These are phyloP conservation scores for Potorous gilbertii DNA, from an alignment of 2,797 vertebrate species.

Conservation along the genomic window DNA sequence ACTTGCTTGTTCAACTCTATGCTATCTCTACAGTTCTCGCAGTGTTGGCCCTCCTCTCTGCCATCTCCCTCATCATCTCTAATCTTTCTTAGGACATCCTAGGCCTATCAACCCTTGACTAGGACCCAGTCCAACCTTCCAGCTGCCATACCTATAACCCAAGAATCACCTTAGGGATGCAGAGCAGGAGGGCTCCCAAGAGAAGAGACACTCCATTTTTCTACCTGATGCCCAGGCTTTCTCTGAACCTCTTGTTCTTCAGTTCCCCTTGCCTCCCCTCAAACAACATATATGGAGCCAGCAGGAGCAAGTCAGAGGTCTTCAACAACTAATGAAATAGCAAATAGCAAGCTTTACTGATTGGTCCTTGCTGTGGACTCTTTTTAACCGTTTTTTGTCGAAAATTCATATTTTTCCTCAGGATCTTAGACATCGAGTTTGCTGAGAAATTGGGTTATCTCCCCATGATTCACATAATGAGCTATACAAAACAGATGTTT, in stretches of 20 bases:
- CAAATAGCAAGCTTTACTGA: not conserved
- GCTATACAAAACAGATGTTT: not conserved
- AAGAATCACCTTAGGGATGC: not conserved
- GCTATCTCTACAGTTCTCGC: not conserved
- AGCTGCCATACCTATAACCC: not conserved
- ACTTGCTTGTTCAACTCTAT: not conserved
- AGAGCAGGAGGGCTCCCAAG: not conserved
- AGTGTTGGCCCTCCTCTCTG: not conserved
- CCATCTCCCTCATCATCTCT: not conserved
- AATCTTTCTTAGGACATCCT: not conserved
- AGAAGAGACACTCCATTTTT: not conserved
- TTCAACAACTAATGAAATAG: not conserved
- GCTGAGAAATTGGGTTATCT: not conserved
- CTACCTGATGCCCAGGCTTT: not conserved
- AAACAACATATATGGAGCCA: not conserved
- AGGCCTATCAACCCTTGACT: not conserved
- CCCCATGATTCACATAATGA: not conserved
- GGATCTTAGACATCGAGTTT: not conserved
- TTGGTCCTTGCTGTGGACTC: not conserved
- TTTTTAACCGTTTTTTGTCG: not conserved
- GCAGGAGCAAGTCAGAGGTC: not conserved
- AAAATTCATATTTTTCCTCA: not conserved
- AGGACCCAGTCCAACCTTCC: not conserved
- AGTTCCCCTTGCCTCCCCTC: not conserved
- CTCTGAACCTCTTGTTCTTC: not conserved